These are phyloP conservation scores for Papilio xuthus DNA, from an alignment of 1,140 invertebrate genomes.

Conservation along the genomic window DNA sequence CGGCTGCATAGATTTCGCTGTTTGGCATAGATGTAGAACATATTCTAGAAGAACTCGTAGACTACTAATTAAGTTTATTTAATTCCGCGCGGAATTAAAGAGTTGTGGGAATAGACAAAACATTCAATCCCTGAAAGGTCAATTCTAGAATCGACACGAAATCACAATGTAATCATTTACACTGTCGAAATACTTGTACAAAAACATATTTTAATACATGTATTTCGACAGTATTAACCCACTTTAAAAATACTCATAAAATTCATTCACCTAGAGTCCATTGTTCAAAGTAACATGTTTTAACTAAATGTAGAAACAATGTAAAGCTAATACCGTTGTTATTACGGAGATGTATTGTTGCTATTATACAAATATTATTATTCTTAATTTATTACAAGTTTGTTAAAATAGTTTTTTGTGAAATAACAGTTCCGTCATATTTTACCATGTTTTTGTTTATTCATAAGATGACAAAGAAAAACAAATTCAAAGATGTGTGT, in stretches of 20 bases:
- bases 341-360: not conserved
- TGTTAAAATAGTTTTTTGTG: not conserved
- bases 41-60: no score
- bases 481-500: no score
- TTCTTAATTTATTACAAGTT: not conserved
- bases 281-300: not conserved
- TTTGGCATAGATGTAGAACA: no score
- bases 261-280: not conserved
- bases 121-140: slow-evolving; percentile 29
- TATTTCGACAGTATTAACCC: not conserved
- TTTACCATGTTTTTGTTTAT: not conserved
- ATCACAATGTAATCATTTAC: not conserved
- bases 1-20: no score
- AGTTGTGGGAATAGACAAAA: slow-evolving; percentile 15
- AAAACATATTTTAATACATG: not conserved
- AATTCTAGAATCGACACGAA: not conserved
- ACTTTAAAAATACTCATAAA: not conserved
- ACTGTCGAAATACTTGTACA: no score
- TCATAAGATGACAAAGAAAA: not conserved
- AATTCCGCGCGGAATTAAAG: no score
- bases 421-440: not conserved
- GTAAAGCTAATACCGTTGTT: not conserved
- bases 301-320: not conserved
- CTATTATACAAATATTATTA: not conserved
- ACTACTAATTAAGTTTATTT: no score